Conservation (phyloP, 2,113 vertebrate species). For the Opisthocomus hoazin region DNA sequence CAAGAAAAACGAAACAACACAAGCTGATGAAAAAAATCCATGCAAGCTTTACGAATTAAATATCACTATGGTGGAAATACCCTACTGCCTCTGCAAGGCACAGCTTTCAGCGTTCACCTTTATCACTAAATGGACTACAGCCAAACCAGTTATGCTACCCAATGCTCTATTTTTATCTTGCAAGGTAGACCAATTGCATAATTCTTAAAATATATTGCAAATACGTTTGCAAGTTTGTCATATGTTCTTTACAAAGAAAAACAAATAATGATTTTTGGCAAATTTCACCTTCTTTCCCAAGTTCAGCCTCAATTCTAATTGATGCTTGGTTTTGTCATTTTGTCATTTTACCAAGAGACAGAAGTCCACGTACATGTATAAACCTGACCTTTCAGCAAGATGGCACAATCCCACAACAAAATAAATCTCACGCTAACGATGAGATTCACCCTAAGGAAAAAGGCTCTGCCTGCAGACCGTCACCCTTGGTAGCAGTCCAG, state of each 20-base stretch:
- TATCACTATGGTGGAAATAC: neutral
- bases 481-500: neutral
- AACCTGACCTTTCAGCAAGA: neutral
- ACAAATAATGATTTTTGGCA: neutral
- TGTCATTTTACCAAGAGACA: neutral
- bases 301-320: neutral
- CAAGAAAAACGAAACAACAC: neutral
- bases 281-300: neutral
- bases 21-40: neutral
- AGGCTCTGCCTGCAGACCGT: neutral
- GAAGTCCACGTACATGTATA: accelerated
- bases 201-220: neutral
- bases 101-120: neutral
- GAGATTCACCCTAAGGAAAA: neutral
- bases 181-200: neutral
- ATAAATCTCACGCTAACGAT: accelerated
- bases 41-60: neutral
- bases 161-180: neutral
- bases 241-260: neutral
- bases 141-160: neutral
- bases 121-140: neutral
- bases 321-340: neutral
- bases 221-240: accelerated
- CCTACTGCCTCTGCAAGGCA: neutral
- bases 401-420: neutral